A percentile compares a stretch with the other conserved stretches of the same genome.
Conservation (phyloP, 53 echinoderm and acorn worm species). For the Henricia sp. region DNA sequence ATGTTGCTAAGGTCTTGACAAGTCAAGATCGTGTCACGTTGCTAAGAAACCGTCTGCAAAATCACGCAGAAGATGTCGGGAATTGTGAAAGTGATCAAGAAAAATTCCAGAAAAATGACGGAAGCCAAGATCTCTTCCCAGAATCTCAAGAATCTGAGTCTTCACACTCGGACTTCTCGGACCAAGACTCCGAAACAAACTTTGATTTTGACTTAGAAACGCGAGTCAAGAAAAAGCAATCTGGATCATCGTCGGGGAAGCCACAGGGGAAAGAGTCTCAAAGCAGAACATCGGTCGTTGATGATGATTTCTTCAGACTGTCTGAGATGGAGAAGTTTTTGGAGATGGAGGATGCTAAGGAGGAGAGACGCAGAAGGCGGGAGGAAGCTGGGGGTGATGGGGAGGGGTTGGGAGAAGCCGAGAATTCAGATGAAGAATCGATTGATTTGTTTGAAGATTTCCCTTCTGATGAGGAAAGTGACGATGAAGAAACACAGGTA, state of each 20-base stretch:
- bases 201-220: conserved; percentile 79
- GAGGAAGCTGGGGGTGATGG: conserved; percentile 62
- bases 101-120: conserved; percentile 19
- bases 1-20: conserved; percentile 71
- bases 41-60: neutral
- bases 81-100: conserved; percentile 55
- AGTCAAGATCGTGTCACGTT: conserved; percentile 1
- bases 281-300: conserved; percentile 76
- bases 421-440: conserved; percentile 64
- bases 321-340: conserved; percentile 96
- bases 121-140: conserved; percentile 62
- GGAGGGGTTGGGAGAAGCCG: conserved; percentile 44
- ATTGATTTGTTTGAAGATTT: conserved; percentile 79
- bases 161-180: conserved; percentile 45
- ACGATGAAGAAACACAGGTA: conserved; percentile 50
- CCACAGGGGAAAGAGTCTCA: neutral
- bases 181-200: conserved; percentile 78
- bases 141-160: conserved; percentile 23
- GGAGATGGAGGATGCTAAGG: conserved; percentile 97
- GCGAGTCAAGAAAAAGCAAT: conserved; percentile 15
- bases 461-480: conserved; percentile 65
- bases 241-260: neutral
- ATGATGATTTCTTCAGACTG: conserved; percentile 91
- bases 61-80: conserved; percentile 3
- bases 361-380: conserved; percentile 73